Base-by-base conservation (phyloP, 2,888 invertebrate species). In the Girardia tigrina region DNA sequence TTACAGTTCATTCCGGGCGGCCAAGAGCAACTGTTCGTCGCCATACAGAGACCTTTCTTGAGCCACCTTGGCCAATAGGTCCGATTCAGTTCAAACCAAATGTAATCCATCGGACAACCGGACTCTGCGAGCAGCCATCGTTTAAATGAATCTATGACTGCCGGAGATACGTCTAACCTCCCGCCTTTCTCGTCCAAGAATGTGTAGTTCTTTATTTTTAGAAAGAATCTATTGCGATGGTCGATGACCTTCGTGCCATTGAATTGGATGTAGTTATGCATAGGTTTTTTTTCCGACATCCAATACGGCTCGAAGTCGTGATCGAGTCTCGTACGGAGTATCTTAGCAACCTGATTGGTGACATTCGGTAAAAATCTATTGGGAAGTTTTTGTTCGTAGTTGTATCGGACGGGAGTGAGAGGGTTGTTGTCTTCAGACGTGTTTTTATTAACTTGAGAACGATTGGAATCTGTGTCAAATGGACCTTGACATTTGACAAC, bases 41-140 rank as follows among this genome's bases (percentile, higher is more conserved):
- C 78, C 20, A 78, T 77, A 75, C 83, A 83, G 42, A 78, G 78
- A 0, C 83, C 83, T 4, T 79, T 74, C 29, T 80, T 80, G 12
- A 83, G 78, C 81, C 81, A 83, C 1, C 82, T 79, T 2, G 83
- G 83, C 83, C 83, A 83, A 77, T 81, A 82, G 12, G 81, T 77
- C 1, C 78, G 75, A 0, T 82, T 82, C 1, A 82, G 78, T 76
- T 83, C 81, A 26, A 80, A 79, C 83, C 83, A 83, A 16, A 78
- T 78, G 77, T 79, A 82, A 2, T 79, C 79, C 1, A 81, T 79
- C 0, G 79, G 80, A 75, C 82, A 83, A 0, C 79, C 78, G 4
- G 80, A 79, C 56, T 79, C 77, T 71, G 77, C 75, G 28, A 81
- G 74, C 71, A 83, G 77, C 81, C 82, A 82, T 0, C 79, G 56